phyloP scores from a whole-genome alignment of 2,113 vertebrate species.

The Nesoenas mayeri region DNA sequence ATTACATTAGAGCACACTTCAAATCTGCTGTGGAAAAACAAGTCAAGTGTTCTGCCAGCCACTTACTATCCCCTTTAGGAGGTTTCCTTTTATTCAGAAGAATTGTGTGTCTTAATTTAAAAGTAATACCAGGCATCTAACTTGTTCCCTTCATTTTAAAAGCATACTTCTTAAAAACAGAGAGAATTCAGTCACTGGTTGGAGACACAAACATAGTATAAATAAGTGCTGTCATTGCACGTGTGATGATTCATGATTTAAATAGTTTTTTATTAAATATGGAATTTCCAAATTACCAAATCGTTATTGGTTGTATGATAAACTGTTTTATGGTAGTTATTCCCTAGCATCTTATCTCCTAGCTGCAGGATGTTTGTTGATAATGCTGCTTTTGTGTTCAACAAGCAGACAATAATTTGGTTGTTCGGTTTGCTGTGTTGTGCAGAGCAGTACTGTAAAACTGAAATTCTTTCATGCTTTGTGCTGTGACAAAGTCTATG shows the following conservation, averaged over 20 bases:
- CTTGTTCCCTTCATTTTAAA: slow-evolving; percentile 73
- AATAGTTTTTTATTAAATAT: slow-evolving; percentile 85
- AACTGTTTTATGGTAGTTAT: slow-evolving; percentile 85
- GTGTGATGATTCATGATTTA: slow-evolving; percentile 80
- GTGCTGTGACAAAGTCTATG: slow-evolving; percentile 67
- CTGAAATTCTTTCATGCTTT: slow-evolving; percentile 67
- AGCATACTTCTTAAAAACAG: slow-evolving; percentile 78
- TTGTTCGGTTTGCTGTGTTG: slow-evolving; percentile 66
- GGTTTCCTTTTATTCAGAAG: no score
- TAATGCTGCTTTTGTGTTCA: slow-evolving; percentile 76
- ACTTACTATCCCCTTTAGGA: background rate
- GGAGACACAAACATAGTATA: background rate
- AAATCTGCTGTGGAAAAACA: slow-evolving; percentile 50
- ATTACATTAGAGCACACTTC: slow-evolving; percentile 44
- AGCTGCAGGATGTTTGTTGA: slow-evolving; percentile 80
- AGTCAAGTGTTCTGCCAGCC: slow-evolving; percentile 28
- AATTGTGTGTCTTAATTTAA: slow-evolving; percentile 62
- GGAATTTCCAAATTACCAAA: slow-evolving; percentile 85
- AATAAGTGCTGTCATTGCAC: slow-evolving; percentile 46
- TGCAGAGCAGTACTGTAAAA: slow-evolving; percentile 69
- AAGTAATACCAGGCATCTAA: slow-evolving; percentile 59
- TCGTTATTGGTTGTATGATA: slow-evolving; percentile 86
- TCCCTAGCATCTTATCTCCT: slow-evolving; percentile 80
- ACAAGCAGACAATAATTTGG: slow-evolving; percentile 79
- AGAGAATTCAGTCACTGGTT: slow-evolving; percentile 56